phyloP scores from a whole-genome alignment of 2,113 vertebrate species.

The Bettongia penicillata region DNA sequence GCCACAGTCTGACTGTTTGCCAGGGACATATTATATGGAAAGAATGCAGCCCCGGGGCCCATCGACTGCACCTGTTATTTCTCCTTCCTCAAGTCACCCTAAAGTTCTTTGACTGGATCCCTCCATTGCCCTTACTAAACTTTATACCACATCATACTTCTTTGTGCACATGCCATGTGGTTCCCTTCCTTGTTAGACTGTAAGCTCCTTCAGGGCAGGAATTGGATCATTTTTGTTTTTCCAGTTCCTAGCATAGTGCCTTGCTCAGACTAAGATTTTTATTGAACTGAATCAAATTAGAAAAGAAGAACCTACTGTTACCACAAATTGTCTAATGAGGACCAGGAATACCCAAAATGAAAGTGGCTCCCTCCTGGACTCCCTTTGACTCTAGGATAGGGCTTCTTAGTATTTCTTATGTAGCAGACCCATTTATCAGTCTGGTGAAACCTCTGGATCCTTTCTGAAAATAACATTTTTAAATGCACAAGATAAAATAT shows the following conservation, averaged over 20 bases:
- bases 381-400: neutral
- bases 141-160: neutral
- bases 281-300: neutral
- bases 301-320: neutral
- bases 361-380: neutral
- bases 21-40: neutral
- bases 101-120: neutral
- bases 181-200: neutral
- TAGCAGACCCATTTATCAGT: neutral
- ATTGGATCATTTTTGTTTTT: neutral
- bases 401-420: neutral
- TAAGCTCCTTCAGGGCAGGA: neutral
- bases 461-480: neutral
- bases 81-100: neutral
- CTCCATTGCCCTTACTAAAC: neutral
- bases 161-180: neutral
- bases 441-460: neutral
- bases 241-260: neutral
- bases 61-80: neutral
- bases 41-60: neutral
- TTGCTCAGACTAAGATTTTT: neutral
- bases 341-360: neutral
- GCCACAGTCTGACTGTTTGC: too few relatives aligned
- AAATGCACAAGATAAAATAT: neutral
- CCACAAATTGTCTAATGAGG: neutral